Conservation (phyloP, 64 coral and sea anemone genomes). For the Orbicella faveolata region DNA sequence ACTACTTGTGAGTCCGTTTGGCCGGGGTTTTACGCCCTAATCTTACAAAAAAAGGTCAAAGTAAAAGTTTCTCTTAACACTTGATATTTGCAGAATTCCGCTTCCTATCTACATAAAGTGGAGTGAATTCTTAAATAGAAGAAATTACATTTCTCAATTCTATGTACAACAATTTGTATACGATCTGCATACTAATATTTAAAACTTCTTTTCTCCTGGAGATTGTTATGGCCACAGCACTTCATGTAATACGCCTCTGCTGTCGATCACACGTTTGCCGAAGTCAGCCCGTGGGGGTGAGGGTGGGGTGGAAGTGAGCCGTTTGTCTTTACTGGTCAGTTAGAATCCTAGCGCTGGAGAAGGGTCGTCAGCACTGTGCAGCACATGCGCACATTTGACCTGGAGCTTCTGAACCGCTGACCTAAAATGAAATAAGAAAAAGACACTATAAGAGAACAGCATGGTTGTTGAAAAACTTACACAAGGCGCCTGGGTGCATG, state of each 20-base stretch:
- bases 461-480: too few species aligned
- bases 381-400: slow-evolving; percentile 67
- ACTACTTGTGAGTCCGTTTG: too few species aligned
- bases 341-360: slow-evolving; percentile 18
- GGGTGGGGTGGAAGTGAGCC: background rate
- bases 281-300: background rate
- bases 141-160: background rate
- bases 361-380: slow-evolving; percentile 81
- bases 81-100: background rate
- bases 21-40: background rate
- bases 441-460: background rate
- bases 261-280: too few species aligned
- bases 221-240: background rate
- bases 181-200: background rate
- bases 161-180: background rate
- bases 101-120: background rate
- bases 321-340: background rate
- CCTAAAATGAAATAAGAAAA: slow-evolving; percentile 34
- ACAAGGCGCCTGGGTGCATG: too few species aligned
- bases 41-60: background rate
- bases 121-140: background rate
- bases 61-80: background rate
- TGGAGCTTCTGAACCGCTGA: slow-evolving; percentile 88
- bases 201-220: background rate
- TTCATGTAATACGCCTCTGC: too few species aligned